A percentile compares a stretch with the other conserved stretches of the same genome.
Evolutionary conservation across 2,888 invertebrate genomes (phyloP).

Genomic region (Aethes cnicana): DNA sequence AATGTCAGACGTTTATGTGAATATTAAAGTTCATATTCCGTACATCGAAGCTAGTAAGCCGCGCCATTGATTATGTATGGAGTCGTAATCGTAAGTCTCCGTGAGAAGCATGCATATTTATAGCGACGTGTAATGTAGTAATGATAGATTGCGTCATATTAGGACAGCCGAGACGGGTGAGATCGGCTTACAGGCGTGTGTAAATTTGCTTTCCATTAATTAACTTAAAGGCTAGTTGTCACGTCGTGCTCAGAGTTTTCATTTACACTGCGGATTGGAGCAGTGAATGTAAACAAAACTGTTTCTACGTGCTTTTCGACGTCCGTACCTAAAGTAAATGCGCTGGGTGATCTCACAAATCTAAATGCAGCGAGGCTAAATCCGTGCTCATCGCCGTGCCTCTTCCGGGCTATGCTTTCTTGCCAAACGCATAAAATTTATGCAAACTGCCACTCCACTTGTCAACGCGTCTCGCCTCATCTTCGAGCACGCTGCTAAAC

Average conservation of each 20-base stretch:
- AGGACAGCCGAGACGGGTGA: constrained; percentile 22
- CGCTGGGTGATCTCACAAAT: constrained; percentile 69
- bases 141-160: constrained; percentile 25
- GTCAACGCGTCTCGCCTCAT: constrained; percentile 59
- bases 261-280: constrained; percentile 17
- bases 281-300: constrained; percentile 26
- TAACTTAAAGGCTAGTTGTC: constrained; percentile 26
- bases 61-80: constrained; percentile 26
- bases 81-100: constrained; percentile 25
- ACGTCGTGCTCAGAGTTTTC: constrained; percentile 26
- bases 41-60: constrained; percentile 10
- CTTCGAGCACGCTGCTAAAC: constrained; percentile 54
- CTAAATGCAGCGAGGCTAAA: constrained; percentile 75
- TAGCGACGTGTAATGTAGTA: constrained; percentile 26
- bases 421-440: constrained; percentile 70
- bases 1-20: background rate
- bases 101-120: constrained; percentile 30
- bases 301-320: constrained; percentile 34
- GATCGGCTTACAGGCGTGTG: constrained; percentile 23
- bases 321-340: constrained; percentile 47
- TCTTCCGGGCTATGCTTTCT: constrained; percentile 73
- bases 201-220: constrained; percentile 30
- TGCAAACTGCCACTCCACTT: constrained; percentile 69
- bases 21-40: constrained; percentile 4
- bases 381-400: constrained; percentile 63